phyloP scores from a whole-genome alignment of 2,888 invertebrate species.

The Busseola fusca region DNA sequence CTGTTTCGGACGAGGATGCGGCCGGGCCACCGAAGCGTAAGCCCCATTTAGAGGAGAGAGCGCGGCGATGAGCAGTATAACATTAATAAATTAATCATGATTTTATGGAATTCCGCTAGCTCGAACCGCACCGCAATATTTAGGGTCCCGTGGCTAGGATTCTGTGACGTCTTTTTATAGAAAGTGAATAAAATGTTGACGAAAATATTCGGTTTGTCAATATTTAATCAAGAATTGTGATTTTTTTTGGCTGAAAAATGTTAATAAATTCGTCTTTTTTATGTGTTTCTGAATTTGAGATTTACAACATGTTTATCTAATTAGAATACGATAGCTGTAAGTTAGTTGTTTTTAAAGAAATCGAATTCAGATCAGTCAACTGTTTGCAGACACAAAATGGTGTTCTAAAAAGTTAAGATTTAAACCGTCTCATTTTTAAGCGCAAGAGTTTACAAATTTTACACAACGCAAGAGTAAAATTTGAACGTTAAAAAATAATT shows the following conservation, averaged over 20 bases:
- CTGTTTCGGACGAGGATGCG: slow-evolving; percentile 71
- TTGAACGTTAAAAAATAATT: too few species aligned
- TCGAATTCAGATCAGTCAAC: too few species aligned
- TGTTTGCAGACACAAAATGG: too few species aligned
- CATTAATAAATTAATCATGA: slow-evolving; percentile 89
- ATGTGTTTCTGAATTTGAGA: background rate
- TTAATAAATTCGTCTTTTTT: background rate
- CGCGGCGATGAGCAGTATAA: slow-evolving; percentile 81
- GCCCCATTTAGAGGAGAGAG: slow-evolving; percentile 84
- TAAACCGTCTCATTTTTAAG: too few species aligned
- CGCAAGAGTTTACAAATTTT: too few species aligned
- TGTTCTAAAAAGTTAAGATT: background rate
- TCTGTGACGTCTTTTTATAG: slow-evolving; percentile 16
- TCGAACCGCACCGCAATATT: slow-evolving; percentile 69
- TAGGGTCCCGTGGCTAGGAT: slow-evolving; percentile 59
- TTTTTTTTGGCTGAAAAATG: background rate
- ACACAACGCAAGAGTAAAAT: too few species aligned
- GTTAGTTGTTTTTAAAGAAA: background rate
- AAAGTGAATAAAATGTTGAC: slow-evolving; percentile 13
- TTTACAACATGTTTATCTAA: too few species aligned
- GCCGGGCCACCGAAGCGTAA: slow-evolving; percentile 80
- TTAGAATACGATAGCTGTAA: background rate
- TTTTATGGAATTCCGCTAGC: slow-evolving; percentile 87
- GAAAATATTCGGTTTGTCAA: background rate
- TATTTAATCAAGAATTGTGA: background rate